These are phyloP conservation scores for Troides helena DNA, from an alignment of 2,888 invertebrate genomes.

Conservation along the genomic window DNA sequence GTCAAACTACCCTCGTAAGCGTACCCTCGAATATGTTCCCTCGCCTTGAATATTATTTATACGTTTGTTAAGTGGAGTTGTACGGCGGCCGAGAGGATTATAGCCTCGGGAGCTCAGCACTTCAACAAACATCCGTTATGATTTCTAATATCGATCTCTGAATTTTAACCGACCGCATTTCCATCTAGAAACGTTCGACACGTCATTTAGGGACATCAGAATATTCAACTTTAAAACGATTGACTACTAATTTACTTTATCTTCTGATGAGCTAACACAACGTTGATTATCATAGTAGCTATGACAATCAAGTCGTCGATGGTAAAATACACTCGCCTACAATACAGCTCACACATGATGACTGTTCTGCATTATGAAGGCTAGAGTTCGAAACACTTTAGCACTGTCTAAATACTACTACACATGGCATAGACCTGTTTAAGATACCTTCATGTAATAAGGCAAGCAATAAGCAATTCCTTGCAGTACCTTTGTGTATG, in stretches of 20 bases:
- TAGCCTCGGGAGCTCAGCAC: slow-evolving; percentile 72
- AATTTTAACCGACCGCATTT: slow-evolving; percentile 44
- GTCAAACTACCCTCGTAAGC: slow-evolving; percentile 77
- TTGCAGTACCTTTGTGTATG: too few species aligned
- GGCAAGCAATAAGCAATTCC: too few species aligned
- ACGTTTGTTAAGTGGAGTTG: slow-evolving; percentile 80
- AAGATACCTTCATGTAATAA: too few species aligned
- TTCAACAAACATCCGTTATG: slow-evolving; percentile 76
- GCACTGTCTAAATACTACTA: too few species aligned
- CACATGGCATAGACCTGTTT: too few species aligned
- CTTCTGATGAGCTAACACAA: too few species aligned
- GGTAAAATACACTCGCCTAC: too few species aligned
- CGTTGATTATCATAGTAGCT: too few species aligned
- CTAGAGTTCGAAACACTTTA: too few species aligned
- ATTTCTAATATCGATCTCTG: slow-evolving; percentile 66
- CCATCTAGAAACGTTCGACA: slow-evolving; percentile 33
- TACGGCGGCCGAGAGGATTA: slow-evolving; percentile 68
- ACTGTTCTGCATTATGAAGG: too few species aligned
- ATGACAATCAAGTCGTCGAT: too few species aligned
- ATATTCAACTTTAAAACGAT: not conserved
- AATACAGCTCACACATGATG: too few species aligned
- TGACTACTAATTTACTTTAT: not conserved
- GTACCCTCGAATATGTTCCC: slow-evolving; percentile 78
- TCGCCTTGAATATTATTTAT: slow-evolving; percentile 80
- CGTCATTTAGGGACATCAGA: slow-evolving; percentile 21